A percentile compares a stretch with the other conserved stretches of the same genome.
phyloP scores from a whole-genome alignment of 2,797 vertebrate genomes.

The Girardinus metallicus region DNA sequence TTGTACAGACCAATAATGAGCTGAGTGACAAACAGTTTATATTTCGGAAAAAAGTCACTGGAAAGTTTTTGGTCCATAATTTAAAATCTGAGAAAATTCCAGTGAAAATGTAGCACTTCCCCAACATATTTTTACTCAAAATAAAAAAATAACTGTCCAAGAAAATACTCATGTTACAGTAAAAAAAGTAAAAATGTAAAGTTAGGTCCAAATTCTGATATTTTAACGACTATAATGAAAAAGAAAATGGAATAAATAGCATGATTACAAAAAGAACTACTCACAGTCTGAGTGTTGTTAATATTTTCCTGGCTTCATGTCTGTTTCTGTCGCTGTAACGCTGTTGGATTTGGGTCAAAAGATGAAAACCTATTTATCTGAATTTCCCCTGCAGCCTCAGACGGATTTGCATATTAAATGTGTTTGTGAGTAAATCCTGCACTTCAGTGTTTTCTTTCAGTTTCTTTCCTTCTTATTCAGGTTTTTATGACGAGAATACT shows the following conservation, averaged over 20 bases:
- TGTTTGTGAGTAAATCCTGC: conserved; percentile 53
- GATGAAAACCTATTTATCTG: conserved; percentile 21
- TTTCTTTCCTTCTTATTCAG: not conserved
- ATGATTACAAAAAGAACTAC: no score
- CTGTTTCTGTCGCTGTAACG: not conserved
- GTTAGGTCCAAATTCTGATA: no score
- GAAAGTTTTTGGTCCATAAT: not conserved
- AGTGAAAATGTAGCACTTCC: not conserved
- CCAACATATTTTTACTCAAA: no score
- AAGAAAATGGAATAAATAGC: no score
- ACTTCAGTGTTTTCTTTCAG: conserved; percentile 25
- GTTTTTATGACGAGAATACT: not conserved
- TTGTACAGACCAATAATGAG: not conserved
- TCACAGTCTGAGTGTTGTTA: conserved; percentile 5
- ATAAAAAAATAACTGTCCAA: no score
- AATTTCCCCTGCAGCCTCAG: conserved; percentile 26
- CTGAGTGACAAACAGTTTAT: not conserved
- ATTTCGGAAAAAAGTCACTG: not conserved
- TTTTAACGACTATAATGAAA: no score
- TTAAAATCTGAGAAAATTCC: not conserved
- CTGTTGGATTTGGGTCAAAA: conserved; percentile 3
- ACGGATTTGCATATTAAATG: conserved; percentile 49
- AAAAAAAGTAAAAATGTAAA: no score
- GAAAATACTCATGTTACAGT: no score
- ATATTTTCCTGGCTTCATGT: not conserved